Evolutionary conservation across 2,888 invertebrate species (phyloP).

Genomic region (Microctonus brassicae): DNA sequence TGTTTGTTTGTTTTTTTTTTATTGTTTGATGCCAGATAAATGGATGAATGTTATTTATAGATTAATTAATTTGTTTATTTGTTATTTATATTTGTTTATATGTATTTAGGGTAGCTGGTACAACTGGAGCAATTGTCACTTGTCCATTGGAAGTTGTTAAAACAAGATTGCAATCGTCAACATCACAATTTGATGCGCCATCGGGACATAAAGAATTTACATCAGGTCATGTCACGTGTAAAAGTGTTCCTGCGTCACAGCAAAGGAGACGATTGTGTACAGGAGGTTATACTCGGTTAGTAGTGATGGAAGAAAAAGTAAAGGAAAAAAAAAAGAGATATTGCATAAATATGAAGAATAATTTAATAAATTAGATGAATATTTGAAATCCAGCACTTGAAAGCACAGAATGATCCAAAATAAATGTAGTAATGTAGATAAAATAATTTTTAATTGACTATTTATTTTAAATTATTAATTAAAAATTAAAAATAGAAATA

Average conservation of each 20-base stretch:
- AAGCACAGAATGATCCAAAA: too few species aligned
- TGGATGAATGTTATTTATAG: neutral
- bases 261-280: slow-evolving; percentile 84
- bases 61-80: neutral
- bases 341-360: too few species aligned
- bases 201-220: slow-evolving; percentile 59
- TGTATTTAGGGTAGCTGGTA: slow-evolving; percentile 88
- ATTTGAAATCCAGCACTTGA: too few species aligned
- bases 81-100: too few species aligned
- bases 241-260: slow-evolving; percentile 73
- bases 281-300: slow-evolving; percentile 62
- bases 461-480: too few species aligned
- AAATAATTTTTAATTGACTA: too few species aligned
- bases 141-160: slow-evolving; percentile 99
- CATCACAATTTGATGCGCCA: slow-evolving; percentile 73
- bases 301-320: neutral
- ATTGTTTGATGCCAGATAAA: neutral
- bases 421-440: too few species aligned
- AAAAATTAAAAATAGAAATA: too few species aligned
- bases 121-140: slow-evolving; percentile 95
- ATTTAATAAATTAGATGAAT: too few species aligned
- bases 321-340: slow-evolving; percentile 3
- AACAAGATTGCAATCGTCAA: slow-evolving; percentile 95
- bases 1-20: neutral
- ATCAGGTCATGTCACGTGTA: slow-evolving; percentile 72